phyloP scores from a whole-genome alignment of 2,888 invertebrate genomes.

The Diloba caeruleocephala region DNA sequence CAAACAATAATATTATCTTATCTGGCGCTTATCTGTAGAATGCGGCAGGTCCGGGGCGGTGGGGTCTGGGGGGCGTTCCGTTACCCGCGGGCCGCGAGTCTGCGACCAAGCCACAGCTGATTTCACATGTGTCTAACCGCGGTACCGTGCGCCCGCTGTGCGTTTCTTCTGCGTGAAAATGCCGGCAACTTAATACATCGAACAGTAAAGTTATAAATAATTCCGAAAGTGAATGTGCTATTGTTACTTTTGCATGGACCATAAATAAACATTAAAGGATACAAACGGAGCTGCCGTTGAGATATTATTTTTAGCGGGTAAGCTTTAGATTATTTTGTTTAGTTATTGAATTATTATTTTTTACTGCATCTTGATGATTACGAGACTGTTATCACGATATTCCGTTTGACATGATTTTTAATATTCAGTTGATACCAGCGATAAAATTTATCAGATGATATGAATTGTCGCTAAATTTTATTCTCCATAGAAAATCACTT shows the following conservation, averaged over 20 bases:
- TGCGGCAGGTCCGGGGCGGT: slow-evolving; percentile 55
- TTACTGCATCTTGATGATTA: background rate
- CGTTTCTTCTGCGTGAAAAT: slow-evolving; percentile 64
- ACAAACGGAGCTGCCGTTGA: slow-evolving; percentile 47
- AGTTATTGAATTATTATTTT: slow-evolving; percentile 1
- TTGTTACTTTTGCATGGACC: slow-evolving; percentile 54
- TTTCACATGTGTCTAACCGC: slow-evolving; percentile 82
- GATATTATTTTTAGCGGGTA: slow-evolving; percentile 63
- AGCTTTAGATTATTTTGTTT: slow-evolving; percentile 45
- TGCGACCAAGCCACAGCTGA: slow-evolving; percentile 79
- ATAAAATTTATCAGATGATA: slow-evolving; percentile 15
- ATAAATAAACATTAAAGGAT: slow-evolving; percentile 46
- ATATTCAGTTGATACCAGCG: background rate
- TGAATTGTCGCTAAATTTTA: too few species aligned
- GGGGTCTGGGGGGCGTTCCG: slow-evolving; percentile 63
- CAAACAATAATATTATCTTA: slow-evolving; percentile 74
- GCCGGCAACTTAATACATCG: slow-evolving; percentile 71
- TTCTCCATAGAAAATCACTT: background rate
- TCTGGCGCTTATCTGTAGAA: slow-evolving; percentile 70
- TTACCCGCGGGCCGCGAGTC: slow-evolving; percentile 40
- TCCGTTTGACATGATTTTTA: background rate
- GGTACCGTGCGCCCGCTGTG: slow-evolving; percentile 69
- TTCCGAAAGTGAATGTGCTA: slow-evolving; percentile 70
- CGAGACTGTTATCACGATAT: background rate
- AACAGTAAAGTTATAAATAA: slow-evolving; percentile 50